These are phyloP conservation scores for Odontomachus brunneus DNA, from an alignment of 1,140 invertebrate genomes.

Conservation along the genomic window DNA sequence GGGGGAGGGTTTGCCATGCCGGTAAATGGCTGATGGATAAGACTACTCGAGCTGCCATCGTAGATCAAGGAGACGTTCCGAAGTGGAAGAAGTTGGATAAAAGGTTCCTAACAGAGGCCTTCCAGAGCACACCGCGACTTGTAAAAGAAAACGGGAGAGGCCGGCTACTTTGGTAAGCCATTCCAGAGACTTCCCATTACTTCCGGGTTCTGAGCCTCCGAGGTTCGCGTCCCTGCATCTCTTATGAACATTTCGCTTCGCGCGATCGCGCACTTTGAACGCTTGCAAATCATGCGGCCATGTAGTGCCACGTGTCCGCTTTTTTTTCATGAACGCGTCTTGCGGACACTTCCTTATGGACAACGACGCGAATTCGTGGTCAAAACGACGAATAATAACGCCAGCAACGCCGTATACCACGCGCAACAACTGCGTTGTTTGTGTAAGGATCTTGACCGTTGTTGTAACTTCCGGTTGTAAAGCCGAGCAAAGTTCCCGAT, in stretches of 20 bases:
- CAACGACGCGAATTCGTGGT: too few species aligned
- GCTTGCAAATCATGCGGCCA: constrained; percentile 7
- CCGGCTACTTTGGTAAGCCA: constrained; percentile 14
- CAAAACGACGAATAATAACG: neutral
- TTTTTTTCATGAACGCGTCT: too few species aligned
- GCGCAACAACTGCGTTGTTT: neutral
- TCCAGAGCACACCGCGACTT: constrained; percentile 15
- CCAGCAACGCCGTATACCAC: neutral
- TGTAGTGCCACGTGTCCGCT: neutral
- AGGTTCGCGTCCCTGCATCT: constrained; percentile 30
- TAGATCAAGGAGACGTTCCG: constrained; percentile 70
- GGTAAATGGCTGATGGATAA: constrained; percentile 76
- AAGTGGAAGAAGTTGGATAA: constrained; percentile 70
- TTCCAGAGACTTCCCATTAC: constrained; percentile 27
- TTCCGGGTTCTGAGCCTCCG: constrained; percentile 16
- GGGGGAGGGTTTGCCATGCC: constrained; percentile 61
- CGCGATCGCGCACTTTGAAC: neutral
- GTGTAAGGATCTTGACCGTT: neutral
- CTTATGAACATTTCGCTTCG: constrained; percentile 20
- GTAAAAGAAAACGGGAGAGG: constrained; percentile 57
- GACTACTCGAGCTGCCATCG: constrained; percentile 64
- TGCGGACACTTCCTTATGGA: too few species aligned
- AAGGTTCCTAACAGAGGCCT: constrained; percentile 62
- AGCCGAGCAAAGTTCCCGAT: neutral
- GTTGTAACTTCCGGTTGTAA: neutral